Evolutionary conservation across 2,113 vertebrate genomes (phyloP), one percentile per base, ranked within the genome.

Genomic region (Istiophorus platypterus): DNA sequence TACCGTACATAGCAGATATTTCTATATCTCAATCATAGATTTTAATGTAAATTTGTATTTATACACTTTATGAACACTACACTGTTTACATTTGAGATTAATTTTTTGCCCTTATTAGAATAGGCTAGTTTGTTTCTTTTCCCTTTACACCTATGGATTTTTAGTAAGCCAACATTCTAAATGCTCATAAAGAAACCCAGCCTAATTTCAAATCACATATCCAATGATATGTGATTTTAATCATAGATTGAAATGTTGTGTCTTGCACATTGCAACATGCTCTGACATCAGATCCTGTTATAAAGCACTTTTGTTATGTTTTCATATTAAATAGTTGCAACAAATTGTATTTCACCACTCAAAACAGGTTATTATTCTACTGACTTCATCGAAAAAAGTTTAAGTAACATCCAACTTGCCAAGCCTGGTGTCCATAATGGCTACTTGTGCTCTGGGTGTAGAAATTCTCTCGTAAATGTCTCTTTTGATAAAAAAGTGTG

Each of bases 401-500:
- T 37, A n/a, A 54, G 17, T 27, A 68, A 57, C 66, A 58, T 66
- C 31, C 26, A 69, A 63, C 56, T 71, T 74, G 47, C 49, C 41
- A 22, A 51, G 61, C 54, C 59, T 69, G 31, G 54, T 72, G 42
- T 83, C 77, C 49, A 79, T 37, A 41, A 70, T 26, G 20, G 17
- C 42, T 81, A 70, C 70, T 74, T 75, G 70, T 64, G 81, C 78
- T 57, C 64, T 41, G 64, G 74, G 70, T 29, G 2, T 78, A 68
- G 56, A 71, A 72, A 71, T 84, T 78, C 65, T 76, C 65, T 68
- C 57, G 78, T 86, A 75, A 78, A 84, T 89, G 65, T 83, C 51
- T 75, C 56, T 81, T 72, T n/a, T n/a, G n/a, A n/a, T n/a, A 63
- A 75, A 89, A 81, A 83, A 74, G 74, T 64, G 74, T 78, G 69